Conservation (phyloP, 2,888 invertebrate species). For the Stenchaetothrips biformis region DNA sequence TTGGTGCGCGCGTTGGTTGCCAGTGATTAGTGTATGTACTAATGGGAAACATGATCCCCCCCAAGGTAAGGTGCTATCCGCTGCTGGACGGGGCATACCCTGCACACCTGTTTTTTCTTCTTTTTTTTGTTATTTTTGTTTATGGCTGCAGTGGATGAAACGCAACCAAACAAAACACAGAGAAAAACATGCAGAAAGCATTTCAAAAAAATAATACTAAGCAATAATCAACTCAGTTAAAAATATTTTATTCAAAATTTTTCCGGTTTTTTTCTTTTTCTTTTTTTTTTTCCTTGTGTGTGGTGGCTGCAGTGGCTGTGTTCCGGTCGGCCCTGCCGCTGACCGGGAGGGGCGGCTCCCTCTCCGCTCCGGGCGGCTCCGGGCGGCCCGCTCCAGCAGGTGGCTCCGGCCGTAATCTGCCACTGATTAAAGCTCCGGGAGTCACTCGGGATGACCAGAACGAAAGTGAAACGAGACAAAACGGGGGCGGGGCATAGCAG, state of each 20-base stretch:
- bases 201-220: too few species aligned
- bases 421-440: conserved; percentile 1
- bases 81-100: background rate
- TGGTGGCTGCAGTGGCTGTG: background rate
- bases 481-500: background rate
- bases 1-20: background rate
- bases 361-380: background rate
- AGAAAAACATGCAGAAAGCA: background rate
- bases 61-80: background rate
- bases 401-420: background rate
- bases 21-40: background rate
- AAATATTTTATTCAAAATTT: background rate
- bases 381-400: background rate
- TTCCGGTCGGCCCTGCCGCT: background rate
- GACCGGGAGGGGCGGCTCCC: background rate
- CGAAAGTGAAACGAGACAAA: conserved; percentile 24
- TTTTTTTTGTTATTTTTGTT: too few species aligned
- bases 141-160: too few species aligned
- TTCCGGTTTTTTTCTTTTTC: background rate
- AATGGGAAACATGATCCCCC: conserved; percentile 11
- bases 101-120: too few species aligned
- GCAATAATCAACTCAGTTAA: background rate
- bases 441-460: conserved; percentile 21
- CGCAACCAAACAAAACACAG: background rate
- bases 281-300: too few species aligned